phyloP scores from a whole-genome alignment of 2,888 invertebrate species.

The Orthosia gracilis region DNA sequence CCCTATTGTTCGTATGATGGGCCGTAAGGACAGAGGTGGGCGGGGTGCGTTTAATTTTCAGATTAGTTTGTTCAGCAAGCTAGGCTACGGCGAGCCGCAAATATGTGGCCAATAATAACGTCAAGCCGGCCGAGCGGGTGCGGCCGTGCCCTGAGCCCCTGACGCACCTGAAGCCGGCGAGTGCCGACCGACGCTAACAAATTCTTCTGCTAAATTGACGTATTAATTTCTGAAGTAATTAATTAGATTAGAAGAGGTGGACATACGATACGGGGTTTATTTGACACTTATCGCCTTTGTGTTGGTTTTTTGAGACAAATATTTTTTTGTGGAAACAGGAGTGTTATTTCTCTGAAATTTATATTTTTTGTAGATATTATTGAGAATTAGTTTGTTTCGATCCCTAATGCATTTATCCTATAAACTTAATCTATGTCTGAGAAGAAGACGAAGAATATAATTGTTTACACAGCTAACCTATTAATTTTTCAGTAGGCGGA shows the following conservation, averaged over 20 bases:
- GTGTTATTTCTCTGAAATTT: too few relatives aligned
- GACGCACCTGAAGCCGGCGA: conserved; percentile 22
- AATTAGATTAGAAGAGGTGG: conserved; percentile 37
- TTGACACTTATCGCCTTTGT: not conserved
- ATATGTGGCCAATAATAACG: conserved; percentile 86
- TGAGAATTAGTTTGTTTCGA: not conserved
- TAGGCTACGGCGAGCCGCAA: conserved; percentile 80
- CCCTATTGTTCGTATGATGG: conserved; percentile 76
- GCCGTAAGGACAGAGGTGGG: conserved; percentile 61
- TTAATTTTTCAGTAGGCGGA: not conserved
- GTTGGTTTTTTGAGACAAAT: not conserved
- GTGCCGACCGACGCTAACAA: conserved; percentile 39
- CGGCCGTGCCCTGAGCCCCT: conserved; percentile 31
- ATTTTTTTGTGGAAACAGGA: not conserved
- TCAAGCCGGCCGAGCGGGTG: conserved; percentile 47
- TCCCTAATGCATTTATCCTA: not conserved
- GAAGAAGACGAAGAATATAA: too few relatives aligned
- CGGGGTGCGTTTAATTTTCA: conserved; percentile 86
- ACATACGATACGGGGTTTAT: conserved; percentile 10
- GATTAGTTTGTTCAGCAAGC: conserved; percentile 89
- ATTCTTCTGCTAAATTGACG: conserved; percentile 65
- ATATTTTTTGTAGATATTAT: not conserved
- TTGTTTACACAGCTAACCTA: not conserved
- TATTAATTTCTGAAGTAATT: conserved; percentile 53
- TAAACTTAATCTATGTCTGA: not conserved